These are phyloP conservation scores for Sabatieria punctata DNA, from an alignment of 2,888 invertebrate genomes.

Conservation along the genomic window DNA sequence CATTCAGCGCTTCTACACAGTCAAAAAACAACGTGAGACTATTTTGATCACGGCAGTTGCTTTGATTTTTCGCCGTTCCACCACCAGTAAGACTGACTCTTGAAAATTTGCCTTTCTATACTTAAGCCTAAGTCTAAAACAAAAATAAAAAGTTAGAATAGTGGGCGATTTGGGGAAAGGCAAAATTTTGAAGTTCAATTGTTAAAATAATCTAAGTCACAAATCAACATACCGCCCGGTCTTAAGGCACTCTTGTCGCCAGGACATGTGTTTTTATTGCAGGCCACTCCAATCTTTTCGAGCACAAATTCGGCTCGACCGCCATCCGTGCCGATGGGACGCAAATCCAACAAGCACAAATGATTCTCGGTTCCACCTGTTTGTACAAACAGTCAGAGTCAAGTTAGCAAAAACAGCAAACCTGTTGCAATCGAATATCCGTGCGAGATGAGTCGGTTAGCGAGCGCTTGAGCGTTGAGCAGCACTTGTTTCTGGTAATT, in stretches of 20 bases:
- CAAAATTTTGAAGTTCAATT: not conserved
- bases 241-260: slow-evolving; percentile 89
- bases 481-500: slow-evolving; percentile 70
- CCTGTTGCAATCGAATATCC: slow-evolving; percentile 47
- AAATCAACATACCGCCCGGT: slow-evolving; percentile 47
- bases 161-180: too few relatives aligned
- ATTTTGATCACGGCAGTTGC: too few relatives aligned
- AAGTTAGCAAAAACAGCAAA: slow-evolving; percentile 11
- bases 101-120: too few relatives aligned
- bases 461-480: slow-evolving; percentile 58
- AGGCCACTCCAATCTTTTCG: slow-evolving; percentile 75
- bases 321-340: slow-evolving; percentile 55
- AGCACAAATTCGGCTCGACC: slow-evolving; percentile 70
- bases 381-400: slow-evolving; percentile 23
- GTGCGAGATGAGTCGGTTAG: slow-evolving; percentile 47
- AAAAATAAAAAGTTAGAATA: slow-evolving; percentile 1
- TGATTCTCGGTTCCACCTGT: slow-evolving; percentile 77
- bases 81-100: too few relatives aligned
- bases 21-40: too few relatives aligned
- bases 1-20: too few relatives aligned
- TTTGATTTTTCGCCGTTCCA: too few relatives aligned
- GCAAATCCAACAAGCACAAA: slow-evolving; percentile 67
- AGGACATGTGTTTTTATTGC: slow-evolving; percentile 85
- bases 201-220: not conserved
- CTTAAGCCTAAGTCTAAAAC: too few relatives aligned